Evolutionary conservation across 2,113 vertebrate species (phyloP).

Genomic region (Heteronetta atricapilla): DNA sequence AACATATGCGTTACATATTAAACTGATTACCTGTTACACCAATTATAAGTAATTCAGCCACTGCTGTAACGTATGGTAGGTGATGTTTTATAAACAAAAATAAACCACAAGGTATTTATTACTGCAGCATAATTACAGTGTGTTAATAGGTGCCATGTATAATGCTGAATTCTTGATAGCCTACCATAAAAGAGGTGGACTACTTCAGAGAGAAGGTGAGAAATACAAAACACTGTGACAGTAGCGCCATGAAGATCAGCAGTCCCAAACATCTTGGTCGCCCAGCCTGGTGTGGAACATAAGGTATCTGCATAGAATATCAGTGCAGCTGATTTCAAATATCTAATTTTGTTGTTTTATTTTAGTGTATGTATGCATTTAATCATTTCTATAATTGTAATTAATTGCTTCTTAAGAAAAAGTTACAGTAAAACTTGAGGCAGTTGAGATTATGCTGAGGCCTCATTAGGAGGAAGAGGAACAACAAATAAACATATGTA

Average conservation of each 20-base stretch:
- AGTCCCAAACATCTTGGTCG: background rate
- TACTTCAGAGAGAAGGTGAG: background rate
- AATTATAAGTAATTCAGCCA: background rate
- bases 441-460: background rate
- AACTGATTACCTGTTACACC: background rate
- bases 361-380: background rate
- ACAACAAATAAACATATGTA: background rate
- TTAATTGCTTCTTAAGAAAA: background rate
- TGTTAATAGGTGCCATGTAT: background rate
- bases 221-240: background rate
- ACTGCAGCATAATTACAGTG: background rate
- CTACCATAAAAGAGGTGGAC: background rate
- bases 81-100: background rate
- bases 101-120: background rate
- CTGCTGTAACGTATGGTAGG: background rate
- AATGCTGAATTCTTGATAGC: background rate
- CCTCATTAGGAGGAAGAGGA: background rate
- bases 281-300: background rate
- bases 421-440: background rate
- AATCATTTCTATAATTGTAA: background rate
- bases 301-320: background rate
- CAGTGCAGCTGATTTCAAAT: background rate
- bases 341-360: background rate
- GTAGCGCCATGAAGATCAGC: background rate
- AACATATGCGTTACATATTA: fast-evolving